Conservation (phyloP, 2,113 vertebrate species). For the Hirundichthys speculiger region DNA sequence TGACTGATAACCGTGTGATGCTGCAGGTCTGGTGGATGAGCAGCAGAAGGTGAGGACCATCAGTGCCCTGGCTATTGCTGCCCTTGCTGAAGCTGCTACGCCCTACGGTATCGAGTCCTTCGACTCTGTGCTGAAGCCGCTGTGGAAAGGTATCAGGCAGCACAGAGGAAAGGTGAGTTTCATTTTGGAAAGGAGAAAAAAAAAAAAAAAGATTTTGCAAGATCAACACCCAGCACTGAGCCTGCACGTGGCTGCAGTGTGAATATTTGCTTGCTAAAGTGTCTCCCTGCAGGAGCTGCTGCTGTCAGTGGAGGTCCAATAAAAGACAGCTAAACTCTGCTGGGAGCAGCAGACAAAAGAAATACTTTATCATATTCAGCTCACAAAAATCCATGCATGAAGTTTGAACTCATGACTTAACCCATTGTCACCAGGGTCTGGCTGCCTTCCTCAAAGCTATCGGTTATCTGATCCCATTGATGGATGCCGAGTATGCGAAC, state of each 20-base stretch:
- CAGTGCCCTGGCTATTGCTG: slow-evolving; percentile 97
- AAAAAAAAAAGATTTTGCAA: slow-evolving; percentile 11
- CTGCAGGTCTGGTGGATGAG: slow-evolving; percentile 94
- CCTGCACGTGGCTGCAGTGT: slow-evolving; percentile 52
- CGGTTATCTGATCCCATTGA: slow-evolving; percentile 97
- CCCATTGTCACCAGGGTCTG: slow-evolving; percentile 84
- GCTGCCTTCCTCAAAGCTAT: slow-evolving; percentile 98
- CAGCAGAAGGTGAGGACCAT: slow-evolving; percentile 99
- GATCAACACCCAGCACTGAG: slow-evolving; percentile 54
- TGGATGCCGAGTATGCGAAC: slow-evolving; percentile 99
- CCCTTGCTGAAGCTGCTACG: slow-evolving; percentile 96
- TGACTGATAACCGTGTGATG: background rate
- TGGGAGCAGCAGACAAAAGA: slow-evolving; percentile 41
- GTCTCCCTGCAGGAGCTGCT: slow-evolving; percentile 35
- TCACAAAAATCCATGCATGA: background rate
- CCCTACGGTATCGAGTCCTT: slow-evolving; percentile 99
- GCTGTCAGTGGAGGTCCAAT: slow-evolving; percentile 44
- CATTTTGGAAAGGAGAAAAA: too few species aligned
- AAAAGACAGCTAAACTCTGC: slow-evolving; percentile 18
- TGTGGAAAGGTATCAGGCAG: slow-evolving; percentile 98
- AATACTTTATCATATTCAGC: too few species aligned
- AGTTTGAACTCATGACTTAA: background rate
- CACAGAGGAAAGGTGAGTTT: slow-evolving; percentile 93
- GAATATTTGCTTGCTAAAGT: slow-evolving; percentile 55
- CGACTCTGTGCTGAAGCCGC: slow-evolving; percentile 96